These are phyloP conservation scores for Willowsia nigromaculata DNA, from an alignment of 2,888 invertebrate genomes.

Conservation along the genomic window DNA sequence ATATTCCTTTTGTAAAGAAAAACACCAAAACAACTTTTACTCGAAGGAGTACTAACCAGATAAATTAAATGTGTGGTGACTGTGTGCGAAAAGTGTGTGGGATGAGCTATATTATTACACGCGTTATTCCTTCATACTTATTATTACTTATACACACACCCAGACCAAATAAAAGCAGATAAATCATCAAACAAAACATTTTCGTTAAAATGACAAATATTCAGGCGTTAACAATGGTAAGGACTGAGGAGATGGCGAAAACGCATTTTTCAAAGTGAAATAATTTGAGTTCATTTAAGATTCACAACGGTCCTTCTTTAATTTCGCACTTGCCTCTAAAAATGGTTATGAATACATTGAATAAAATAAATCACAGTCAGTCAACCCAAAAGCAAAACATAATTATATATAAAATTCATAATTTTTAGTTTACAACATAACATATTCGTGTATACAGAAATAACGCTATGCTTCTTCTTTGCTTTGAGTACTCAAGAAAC, in stretches of 20 bases:
- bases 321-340: not conserved
- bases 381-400: not conserved
- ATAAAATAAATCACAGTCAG: not conserved
- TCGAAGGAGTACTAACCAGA: conserved; percentile 18
- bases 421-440: no score
- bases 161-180: conserved; percentile 23
- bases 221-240: not conserved
- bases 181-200: conserved; percentile 20
- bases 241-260: not conserved
- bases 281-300: not conserved
- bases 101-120: conserved; percentile 31
- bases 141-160: conserved; percentile 14
- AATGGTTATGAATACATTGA: conserved; percentile 22
- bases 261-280: not conserved
- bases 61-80: conserved; percentile 36
- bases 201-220: not conserved
- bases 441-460: no score
- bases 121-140: not conserved
- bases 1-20: conserved; percentile 16
- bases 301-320: not conserved
- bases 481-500: not conserved
- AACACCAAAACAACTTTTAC: conserved; percentile 42
- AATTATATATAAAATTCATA: not conserved
- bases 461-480: no score
- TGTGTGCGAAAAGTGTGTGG: conserved; percentile 37